Evolutionary conservation across 2,113 vertebrate species (phyloP).

Genomic region (Panurus biarmicus): DNA sequence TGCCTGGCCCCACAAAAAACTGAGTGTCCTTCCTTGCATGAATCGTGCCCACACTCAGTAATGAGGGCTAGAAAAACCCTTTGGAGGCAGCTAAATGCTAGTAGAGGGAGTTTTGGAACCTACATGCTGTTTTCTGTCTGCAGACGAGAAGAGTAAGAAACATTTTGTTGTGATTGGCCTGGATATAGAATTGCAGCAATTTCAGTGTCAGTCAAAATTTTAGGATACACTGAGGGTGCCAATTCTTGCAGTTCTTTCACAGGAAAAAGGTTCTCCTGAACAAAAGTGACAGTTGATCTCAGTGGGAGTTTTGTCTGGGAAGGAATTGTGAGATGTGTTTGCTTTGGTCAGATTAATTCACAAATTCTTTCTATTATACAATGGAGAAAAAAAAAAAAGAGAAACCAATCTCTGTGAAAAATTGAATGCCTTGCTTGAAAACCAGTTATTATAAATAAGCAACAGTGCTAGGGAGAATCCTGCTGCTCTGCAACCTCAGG

Average conservation of each 20-base stretch:
- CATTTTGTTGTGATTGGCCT: not conserved
- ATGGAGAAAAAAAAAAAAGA: not conserved
- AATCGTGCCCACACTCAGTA: not conserved
- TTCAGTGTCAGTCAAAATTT: not conserved
- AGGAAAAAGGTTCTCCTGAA: constrained; percentile 2
- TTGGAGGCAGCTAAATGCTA: not conserved
- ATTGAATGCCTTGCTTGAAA: not conserved
- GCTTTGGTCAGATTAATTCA: constrained; percentile 47
- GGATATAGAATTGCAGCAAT: not conserved
- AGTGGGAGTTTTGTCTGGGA: constrained; percentile 30
- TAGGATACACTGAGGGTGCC: not conserved
- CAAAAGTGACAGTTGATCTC: constrained; percentile 28
- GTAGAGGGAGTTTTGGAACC: not conserved
- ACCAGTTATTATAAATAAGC: not conserved
- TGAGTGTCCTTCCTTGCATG: not conserved
- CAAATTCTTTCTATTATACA: not conserved
- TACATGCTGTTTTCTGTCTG: not conserved
- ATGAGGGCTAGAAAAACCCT: not conserved
- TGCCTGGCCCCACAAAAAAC: accelerated
- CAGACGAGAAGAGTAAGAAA: not conserved
- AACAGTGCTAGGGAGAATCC: not conserved
- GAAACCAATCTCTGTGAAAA: not conserved
- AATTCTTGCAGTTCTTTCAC: not conserved
- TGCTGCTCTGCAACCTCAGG: not conserved
- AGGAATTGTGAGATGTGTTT: constrained; percentile 24